Evolutionary conservation across 2,797 vertebrate genomes (phyloP).

Genomic region (Varecia variegata): DNA sequence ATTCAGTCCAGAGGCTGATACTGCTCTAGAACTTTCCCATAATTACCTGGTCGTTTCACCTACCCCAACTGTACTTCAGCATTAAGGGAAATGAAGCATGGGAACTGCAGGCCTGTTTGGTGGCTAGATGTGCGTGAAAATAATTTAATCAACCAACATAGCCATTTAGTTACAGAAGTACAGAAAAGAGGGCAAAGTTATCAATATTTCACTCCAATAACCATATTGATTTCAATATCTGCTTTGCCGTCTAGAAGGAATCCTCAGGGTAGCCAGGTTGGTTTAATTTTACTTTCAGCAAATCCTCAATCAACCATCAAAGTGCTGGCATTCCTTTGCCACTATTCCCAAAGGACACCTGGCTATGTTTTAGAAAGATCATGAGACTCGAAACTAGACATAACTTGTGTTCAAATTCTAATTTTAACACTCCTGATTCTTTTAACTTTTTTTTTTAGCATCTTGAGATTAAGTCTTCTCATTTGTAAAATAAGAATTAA

Average conservation of each 20-base stretch:
- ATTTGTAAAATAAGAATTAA: background rate
- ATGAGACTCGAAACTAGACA: background rate
- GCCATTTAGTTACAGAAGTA: background rate
- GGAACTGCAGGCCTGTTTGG: background rate
- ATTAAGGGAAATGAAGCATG: background rate
- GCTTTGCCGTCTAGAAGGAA: background rate
- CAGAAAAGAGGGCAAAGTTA: background rate
- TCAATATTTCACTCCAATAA: background rate
- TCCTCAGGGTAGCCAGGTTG: background rate
- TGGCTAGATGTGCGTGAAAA: background rate
- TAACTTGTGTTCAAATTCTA: background rate
- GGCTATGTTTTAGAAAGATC: background rate
- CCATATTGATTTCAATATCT: background rate
- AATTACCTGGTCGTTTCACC: background rate
- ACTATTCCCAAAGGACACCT: background rate
- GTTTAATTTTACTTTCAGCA: background rate
- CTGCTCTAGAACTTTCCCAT: background rate
- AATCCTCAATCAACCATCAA: background rate
- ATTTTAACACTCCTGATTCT: background rate
- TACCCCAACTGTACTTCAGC: background rate
- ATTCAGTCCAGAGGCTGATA: background rate
- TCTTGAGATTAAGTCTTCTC: background rate
- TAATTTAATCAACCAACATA: background rate
- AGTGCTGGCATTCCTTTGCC: background rate
- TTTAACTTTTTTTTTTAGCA: background rate